Percentiles rank a stretch among this genome's conserved stretches.
Evolutionary conservation across 1,140 invertebrate species (phyloP).

Genomic region (Euwallacea fornicatus): DNA sequence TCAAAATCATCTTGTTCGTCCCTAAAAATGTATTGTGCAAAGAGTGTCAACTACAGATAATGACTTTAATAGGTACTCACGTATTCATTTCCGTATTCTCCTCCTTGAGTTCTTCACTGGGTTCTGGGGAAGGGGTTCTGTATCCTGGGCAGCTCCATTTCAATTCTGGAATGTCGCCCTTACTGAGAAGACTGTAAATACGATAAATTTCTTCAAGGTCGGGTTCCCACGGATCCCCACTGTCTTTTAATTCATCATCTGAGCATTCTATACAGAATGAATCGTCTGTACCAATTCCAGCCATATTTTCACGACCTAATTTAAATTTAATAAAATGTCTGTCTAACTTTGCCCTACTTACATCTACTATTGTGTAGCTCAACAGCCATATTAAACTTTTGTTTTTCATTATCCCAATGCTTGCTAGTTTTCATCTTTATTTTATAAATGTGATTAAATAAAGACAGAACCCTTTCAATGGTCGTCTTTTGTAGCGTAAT

Average conservation of each 20-base stretch:
- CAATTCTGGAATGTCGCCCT: constrained; percentile 48
- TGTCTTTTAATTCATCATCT: constrained; percentile 56
- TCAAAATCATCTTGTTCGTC: constrained; percentile 71
- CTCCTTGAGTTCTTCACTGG: constrained; percentile 41
- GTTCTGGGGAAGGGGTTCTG: constrained; percentile 50
- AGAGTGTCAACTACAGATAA: neutral
- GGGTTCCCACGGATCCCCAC: constrained; percentile 49
- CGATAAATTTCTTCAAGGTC: constrained; percentile 47
- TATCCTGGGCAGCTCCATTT: constrained; percentile 52
- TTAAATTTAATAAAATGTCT: too few relatives aligned
- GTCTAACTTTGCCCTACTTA: too few relatives aligned
- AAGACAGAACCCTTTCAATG: too few relatives aligned
- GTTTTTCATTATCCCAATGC: too few relatives aligned
- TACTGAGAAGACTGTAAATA: constrained; percentile 47
- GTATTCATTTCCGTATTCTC: constrained; percentile 31
- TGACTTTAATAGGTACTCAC: neutral
- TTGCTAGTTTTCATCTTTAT: too few relatives aligned
- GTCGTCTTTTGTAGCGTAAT: too few relatives aligned
- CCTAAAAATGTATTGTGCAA: constrained; percentile 37
- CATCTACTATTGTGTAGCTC: too few relatives aligned
- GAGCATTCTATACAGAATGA: constrained; percentile 58
- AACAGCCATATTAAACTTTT: too few relatives aligned
- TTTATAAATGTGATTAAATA: too few relatives aligned
- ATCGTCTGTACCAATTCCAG: constrained; percentile 30
- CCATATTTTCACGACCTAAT: too few relatives aligned